These are phyloP conservation scores for Herminia tarsipennalis DNA, from an alignment of 2,888 invertebrate species.

Conservation along the genomic window DNA sequence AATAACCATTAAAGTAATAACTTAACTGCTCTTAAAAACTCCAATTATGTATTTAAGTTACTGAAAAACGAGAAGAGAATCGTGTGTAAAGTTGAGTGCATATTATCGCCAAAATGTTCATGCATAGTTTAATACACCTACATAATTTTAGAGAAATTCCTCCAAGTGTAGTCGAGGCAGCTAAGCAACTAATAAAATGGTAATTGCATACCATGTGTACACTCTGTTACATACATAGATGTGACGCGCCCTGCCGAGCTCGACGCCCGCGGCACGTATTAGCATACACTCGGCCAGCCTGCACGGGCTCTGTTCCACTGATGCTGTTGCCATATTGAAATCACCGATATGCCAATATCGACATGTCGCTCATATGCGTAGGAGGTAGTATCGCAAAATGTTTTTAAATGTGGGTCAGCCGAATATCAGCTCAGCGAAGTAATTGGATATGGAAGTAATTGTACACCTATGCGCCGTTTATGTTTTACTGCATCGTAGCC, in stretches of 20 bases:
- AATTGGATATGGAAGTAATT: conserved; percentile 72
- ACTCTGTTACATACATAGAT: conserved; percentile 37
- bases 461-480: conserved; percentile 71
- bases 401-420: conserved; percentile 67
- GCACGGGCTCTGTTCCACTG: conserved; percentile 27
- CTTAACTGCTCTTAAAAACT: conserved; percentile 6
- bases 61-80: neutral
- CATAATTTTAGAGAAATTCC: conserved; percentile 31
- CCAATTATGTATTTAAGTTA: conserved; percentile 13
- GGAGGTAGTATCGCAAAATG: conserved; percentile 72
- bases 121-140: conserved; percentile 19
- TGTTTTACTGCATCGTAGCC: conserved; percentile 62
- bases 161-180: conserved; percentile 24
- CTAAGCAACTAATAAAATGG: conserved; percentile 44
- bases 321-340: conserved; percentile 59
- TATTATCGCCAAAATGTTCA: conserved; percentile 1
- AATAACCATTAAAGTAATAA: conserved; percentile 3
- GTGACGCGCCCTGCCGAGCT: conserved; percentile 45
- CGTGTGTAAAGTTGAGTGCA: neutral
- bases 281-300: conserved; percentile 53
- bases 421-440: conserved; percentile 65
- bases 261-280: conserved; percentile 59
- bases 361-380: conserved; percentile 66
- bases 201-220: conserved; percentile 44
- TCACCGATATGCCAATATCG: conserved; percentile 64